Conservation (phyloP, 1,140 invertebrate species). For the Euwallacea fornicatus region DNA sequence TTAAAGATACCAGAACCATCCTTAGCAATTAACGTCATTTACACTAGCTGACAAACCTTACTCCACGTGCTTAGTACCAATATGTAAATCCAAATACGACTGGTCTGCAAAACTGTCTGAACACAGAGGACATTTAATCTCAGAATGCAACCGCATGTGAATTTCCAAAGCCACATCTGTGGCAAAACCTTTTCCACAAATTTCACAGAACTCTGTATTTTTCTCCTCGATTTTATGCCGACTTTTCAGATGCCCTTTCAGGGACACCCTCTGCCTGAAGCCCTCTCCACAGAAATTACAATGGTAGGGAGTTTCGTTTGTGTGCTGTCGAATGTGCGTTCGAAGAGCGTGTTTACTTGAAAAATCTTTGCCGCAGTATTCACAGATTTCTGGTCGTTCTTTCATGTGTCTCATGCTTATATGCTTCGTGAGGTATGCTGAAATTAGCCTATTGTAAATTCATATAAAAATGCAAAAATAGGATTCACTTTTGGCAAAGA, state of each 20-base stretch:
- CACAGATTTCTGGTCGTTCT: constrained; percentile 43
- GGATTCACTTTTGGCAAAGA: constrained; percentile 39
- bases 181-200: constrained; percentile 42
- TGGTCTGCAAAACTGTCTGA: constrained; percentile 36
- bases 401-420: constrained; percentile 46
- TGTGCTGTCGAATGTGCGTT: constrained; percentile 43
- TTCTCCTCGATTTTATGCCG: constrained; percentile 42
- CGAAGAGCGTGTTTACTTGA: constrained; percentile 41
- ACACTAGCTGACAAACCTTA: too few relatives aligned
- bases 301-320: constrained; percentile 43
- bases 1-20: too few relatives aligned
- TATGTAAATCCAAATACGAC: constrained; percentile 35
- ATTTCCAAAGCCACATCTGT: constrained; percentile 30
- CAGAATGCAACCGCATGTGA: constrained; percentile 30
- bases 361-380: constrained; percentile 43
- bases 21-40: too few relatives aligned
- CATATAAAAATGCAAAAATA: too few relatives aligned
- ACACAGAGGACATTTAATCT: constrained; percentile 35
- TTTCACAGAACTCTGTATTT: constrained; percentile 41
- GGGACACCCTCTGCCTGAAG: constrained; percentile 43
- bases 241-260: constrained; percentile 42
- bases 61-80: constrained; percentile 1
- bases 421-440: constrained; percentile 40
- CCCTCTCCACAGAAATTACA: constrained; percentile 44
- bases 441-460: neutral